phyloP scores from a whole-genome alignment of 1,140 invertebrate species.

The Goniozus legneri region DNA sequence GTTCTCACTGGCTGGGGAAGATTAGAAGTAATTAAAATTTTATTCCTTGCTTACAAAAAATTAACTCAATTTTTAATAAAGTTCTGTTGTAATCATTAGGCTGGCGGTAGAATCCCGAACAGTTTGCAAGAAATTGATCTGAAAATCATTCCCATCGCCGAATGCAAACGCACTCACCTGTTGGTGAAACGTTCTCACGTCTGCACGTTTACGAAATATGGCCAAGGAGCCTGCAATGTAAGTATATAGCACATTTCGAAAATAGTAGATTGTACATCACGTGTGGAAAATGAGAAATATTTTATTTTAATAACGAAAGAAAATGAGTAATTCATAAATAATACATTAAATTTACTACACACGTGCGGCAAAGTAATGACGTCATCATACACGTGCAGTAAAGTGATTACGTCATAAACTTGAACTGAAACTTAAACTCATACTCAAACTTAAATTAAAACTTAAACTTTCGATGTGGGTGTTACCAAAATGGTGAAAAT shows the following conservation, averaged over 20 bases:
- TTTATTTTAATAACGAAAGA: not conserved
- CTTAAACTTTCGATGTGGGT: not conserved
- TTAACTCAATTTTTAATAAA: no score
- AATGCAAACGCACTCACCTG: conserved; percentile 10
- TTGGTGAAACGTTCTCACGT: conserved; percentile 41
- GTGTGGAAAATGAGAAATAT: no score
- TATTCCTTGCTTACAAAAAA: not conserved
- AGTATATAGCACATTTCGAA: no score
- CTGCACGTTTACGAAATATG: conserved; percentile 56
- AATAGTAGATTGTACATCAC: no score
- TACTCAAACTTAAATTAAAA: not conserved
- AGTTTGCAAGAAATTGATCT: conserved; percentile 33
- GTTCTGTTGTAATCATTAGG: conserved; percentile 16
- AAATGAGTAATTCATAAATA: not conserved
- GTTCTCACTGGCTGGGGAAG: conserved; percentile 55
- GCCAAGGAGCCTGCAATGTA: conserved; percentile 55
- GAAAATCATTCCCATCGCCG: conserved; percentile 12
- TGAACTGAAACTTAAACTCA: no score
- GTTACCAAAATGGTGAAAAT: not conserved
- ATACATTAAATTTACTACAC: conserved; percentile 14
- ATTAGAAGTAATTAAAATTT: conserved; percentile 5
- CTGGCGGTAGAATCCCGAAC: conserved; percentile 21
- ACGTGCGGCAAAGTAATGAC: no score
- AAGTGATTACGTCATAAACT: no score
- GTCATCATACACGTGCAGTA: no score